These are phyloP conservation scores for Ispidina picta DNA, from an alignment of 2,797 vertebrate species.

Conservation along the genomic window DNA sequence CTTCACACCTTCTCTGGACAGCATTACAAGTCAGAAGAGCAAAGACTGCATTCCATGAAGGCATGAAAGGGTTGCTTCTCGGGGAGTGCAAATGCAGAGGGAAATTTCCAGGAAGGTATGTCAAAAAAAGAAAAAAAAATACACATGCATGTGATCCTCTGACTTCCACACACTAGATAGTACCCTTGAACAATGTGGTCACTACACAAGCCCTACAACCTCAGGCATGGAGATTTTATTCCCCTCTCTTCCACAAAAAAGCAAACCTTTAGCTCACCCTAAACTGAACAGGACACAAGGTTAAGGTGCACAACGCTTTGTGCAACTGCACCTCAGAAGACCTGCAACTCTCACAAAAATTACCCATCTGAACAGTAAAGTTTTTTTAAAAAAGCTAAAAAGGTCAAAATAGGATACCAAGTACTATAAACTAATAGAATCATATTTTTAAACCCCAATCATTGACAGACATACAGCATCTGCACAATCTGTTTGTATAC, in stretches of 20 bases:
- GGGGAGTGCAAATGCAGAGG: background rate
- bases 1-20: background rate
- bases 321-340: background rate
- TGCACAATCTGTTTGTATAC: background rate
- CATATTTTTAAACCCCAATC: background rate
- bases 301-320: background rate
- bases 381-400: background rate
- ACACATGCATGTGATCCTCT: background rate
- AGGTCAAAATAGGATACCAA: background rate
- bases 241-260: background rate
- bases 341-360: background rate
- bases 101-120: background rate
- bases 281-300: background rate
- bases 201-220: background rate
- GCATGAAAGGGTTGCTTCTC: background rate
- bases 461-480: background rate
- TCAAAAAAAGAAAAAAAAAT: background rate
- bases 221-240: background rate
- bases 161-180: background rate
- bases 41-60: background rate
- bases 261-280: background rate
- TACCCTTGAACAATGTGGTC: background rate
- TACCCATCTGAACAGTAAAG: background rate
- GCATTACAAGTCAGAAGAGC: background rate
- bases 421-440: background rate